Evolutionary conservation across 2,888 invertebrate species (phyloP), one percentile per base, ranked within the genome.

Genomic region (Ochropleura plecta): DNA sequence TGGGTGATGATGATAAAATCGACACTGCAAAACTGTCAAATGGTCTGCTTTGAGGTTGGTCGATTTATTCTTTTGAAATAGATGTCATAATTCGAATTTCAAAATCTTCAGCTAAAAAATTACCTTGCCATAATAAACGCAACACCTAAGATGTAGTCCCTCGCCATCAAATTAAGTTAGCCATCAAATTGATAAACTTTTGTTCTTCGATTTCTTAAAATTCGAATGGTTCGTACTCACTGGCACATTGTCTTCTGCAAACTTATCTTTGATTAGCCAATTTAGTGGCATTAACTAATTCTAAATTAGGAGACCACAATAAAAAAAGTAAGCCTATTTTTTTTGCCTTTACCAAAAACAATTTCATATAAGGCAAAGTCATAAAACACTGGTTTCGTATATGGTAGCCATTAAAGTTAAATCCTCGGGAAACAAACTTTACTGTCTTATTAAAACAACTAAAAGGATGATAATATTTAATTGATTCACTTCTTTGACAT

Each of bases 301-400:
- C 81, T 49, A 3, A 67, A 69, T 74, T 51, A 16, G 49, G 63
- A 60, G 16, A 57, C 48, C 40, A 10, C 30, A 30, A 59, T 46
- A 67, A 76, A 71, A 68, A 60, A 65, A 51, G 12, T n/a, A 46
- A 49, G 44, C 49, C 40, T 55, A 60, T 16, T 66, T 74, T 72
- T 69, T 66, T 62, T 51, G 30, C 10, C 46, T 5, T 12, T 14
- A 70, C 77, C 20, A 73, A 78, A 72, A 73, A 70, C 62, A 42
- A 72, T 71, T 71, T 60, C 14, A 10, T 51, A 44, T 44, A 72
- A 48, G 66, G 72, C 20, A 73, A 78, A 62, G n/a, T n/a, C 60
- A 76, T 65, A 79, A 63, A 82, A 67, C 30, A 78, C 46, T 66
- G n/a, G 46, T 42, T 51, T 51, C 73, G 14, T 81, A 73, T 83